phyloP scores from a whole-genome alignment of 2,797 vertebrate species.

The Ataeniobius toweri region DNA sequence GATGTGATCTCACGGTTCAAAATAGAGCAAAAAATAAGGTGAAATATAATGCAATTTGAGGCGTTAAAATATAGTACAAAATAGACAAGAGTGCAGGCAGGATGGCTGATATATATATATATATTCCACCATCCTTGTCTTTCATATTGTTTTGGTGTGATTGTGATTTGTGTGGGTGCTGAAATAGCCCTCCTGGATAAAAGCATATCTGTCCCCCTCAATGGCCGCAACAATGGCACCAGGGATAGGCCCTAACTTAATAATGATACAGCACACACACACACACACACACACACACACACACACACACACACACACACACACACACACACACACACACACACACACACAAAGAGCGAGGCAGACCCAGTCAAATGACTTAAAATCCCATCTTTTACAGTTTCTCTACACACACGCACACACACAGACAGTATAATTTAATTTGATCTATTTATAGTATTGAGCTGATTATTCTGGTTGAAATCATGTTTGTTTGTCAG shows the following conservation, averaged over 20 bases:
- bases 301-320: constrained; percentile 43
- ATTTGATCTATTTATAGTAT: constrained; percentile 82
- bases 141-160: constrained; percentile 68
- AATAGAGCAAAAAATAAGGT: constrained; percentile 20
- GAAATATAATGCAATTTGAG: constrained; percentile 54
- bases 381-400: constrained; percentile 54
- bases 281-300: constrained; percentile 38
- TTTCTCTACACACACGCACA: constrained; percentile 41
- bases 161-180: constrained; percentile 77
- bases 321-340: constrained; percentile 47
- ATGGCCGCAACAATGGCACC: constrained; percentile 73
- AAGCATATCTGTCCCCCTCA: constrained; percentile 79
- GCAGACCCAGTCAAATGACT: constrained; percentile 42
- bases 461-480: constrained; percentile 80
- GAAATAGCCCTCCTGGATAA: constrained; percentile 79
- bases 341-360: constrained; percentile 30
- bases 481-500: constrained; percentile 79
- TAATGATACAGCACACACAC: constrained; percentile 72
- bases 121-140: constrained; percentile 12
- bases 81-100: constrained; percentile 29
- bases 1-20: constrained; percentile 25
- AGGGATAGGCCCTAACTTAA: constrained; percentile 78
- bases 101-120: constrained; percentile 30
- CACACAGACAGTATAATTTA: constrained; percentile 72
- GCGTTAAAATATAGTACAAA: constrained; percentile 45